Percentiles rank a stretch among this genome's conserved stretches.
Conservation (phyloP, 2,888 invertebrate species). For the Pammene fasciana region DNA sequence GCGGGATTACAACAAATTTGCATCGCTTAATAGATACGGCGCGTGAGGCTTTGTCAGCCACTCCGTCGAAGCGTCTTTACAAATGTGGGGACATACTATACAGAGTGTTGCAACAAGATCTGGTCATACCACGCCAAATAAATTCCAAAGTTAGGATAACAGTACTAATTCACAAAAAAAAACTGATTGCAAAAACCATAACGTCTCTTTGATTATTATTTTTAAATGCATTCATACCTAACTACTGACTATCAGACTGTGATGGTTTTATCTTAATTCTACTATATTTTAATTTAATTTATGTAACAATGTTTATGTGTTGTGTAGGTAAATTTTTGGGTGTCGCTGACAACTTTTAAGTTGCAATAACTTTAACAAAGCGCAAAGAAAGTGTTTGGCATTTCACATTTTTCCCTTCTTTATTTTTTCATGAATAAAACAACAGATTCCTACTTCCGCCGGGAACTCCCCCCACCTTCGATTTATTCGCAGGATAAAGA, state of each 20-base stretch:
- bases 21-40: conserved; percentile 81
- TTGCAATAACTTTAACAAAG: conserved; percentile 53
- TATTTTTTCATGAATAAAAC: conserved; percentile 82
- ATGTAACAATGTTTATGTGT: too few species aligned
- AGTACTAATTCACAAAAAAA: too few species aligned
- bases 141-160: not conserved
- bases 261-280: not conserved
- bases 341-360: conserved; percentile 45
- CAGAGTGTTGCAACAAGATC: not conserved
- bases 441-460: conserved; percentile 79
- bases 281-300: too few species aligned
- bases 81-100: not conserved
- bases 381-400: conserved; percentile 58
- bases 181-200: too few species aligned
- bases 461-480: conserved; percentile 80
- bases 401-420: conserved; percentile 72
- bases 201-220: too few species aligned
- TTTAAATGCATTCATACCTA: too few species aligned
- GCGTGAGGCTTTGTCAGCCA: conserved; percentile 79
- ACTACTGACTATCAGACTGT: too few species aligned
- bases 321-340: not conserved
- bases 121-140: not conserved
- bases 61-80: conserved; percentile 30
- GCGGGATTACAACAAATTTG: conserved; percentile 82
- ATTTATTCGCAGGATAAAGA: conserved; percentile 81